Base-by-base conservation (phyloP, 2,888 invertebrate genomes). In the Eristalinus aeneus region DNA sequence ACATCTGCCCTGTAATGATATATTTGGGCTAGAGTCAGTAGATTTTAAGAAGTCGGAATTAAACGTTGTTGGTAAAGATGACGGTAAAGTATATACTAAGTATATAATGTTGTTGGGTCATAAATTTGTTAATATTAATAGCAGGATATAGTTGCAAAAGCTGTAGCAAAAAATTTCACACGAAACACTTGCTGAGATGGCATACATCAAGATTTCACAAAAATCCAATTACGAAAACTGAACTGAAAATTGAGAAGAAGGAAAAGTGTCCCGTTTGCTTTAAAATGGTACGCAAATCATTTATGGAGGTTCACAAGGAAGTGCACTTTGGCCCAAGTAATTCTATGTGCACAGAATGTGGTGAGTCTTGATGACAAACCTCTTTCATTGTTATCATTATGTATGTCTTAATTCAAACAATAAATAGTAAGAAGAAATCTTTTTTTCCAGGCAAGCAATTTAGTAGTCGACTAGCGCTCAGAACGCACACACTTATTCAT, bases 271-370 rank as follows among this genome's bases (percentile, higher is more conserved):
- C 23, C 1, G 68, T 65, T 8, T 78, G 77, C 31, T 16, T 58
- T 12, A 78, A 78, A 58, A 71, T 71, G 64, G 71, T 78, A 9
- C 20, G 56, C 5, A 65, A 64, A 20, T 78, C 77, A 5, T 78
- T 34, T 31, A 71, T 78, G 71, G 77, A 78, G 64, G 71, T 78
- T n/a, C 77, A 78, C 22, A 71, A 71, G 6, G 77, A 78, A 46
- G 23, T 46, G 0, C 77, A 78, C 31, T 65, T 65, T 32, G 77
- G 77, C 20, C 71, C 77, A 0, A 31, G 31, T 11, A 71, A 5
- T 9, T 63, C 71, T 4, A 34, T 34, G 22, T 78, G 77, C 58
- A 64, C 10, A 9, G 71, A 78, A 32, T 78, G 77, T 58, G 77
- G 77, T 78, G 71, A 58, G 68, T 46, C 23, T 56, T 0, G 0